Base-by-base conservation (phyloP, 2,888 invertebrate genomes). In the Philhelius pedissequus region DNA sequence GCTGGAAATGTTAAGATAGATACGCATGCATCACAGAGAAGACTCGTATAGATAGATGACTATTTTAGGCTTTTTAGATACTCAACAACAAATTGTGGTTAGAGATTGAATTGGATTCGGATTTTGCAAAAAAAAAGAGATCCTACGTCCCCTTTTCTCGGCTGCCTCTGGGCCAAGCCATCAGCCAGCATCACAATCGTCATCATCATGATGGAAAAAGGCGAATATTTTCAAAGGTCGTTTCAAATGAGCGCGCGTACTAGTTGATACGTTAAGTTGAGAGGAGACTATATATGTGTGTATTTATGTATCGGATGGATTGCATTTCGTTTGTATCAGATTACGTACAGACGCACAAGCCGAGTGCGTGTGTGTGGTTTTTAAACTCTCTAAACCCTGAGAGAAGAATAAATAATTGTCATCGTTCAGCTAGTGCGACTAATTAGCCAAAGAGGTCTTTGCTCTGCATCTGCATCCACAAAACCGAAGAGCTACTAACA, bases 151-250 rank as follows among this genome's bases (percentile, higher is more conserved):
- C 66, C 78, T 70, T 77, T 60, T 82, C 75, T 60, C 48, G 50
- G 18, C 40, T n/a, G 27, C n/a, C 40, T 15, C 27, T 15, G 15
- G 32, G 30, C 58, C 38, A 43, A 25, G 64, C 69, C 58, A 54
- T 52, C 75, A 25, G n/a, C 54, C 76, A 25, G 50, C 73, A 50
- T 64, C 25, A 38, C 11, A 52, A 20, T 56, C 22, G 15, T 30
- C 40, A 35, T 60, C 40, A 32, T 3, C 38, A 32, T 62, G 20
- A 45, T 50, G 32, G n/a, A 80, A 70, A n/a, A 81, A 75, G 71
- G 84, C 79, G 76, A 87, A 87, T 87, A 87, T 87, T 87, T 87
- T 78, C 87, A 87, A 87, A 87, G 87, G 87, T 87, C 87, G 87
- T 87, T 87, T 82, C 83, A 83, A 83, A 78, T 78, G 79, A 80